phyloP scores from a whole-genome alignment of 2,113 vertebrate species.

The Lycaon pictus region DNA sequence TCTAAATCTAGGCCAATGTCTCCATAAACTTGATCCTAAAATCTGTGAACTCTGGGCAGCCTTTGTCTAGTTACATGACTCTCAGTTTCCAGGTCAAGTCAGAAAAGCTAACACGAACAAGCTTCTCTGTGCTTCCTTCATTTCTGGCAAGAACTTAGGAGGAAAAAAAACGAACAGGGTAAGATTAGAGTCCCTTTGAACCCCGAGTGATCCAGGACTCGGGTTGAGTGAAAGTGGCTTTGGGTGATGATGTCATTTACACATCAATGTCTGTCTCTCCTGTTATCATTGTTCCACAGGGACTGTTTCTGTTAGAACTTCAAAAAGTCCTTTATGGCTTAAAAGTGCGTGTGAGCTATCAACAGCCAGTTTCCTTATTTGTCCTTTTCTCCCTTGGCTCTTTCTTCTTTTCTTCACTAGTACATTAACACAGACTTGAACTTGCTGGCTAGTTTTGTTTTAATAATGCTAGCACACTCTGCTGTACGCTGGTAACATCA shows the following conservation, averaged over 20 bases:
- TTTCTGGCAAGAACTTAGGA: constrained; percentile 66
- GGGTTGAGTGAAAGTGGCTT: constrained; percentile 54
- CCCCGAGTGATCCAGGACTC: constrained; percentile 27
- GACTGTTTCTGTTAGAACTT: constrained; percentile 69
- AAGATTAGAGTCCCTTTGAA: constrained; percentile 82
- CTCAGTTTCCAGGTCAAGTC: constrained; percentile 72
- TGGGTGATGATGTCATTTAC: constrained; percentile 74
- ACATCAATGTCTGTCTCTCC: constrained; percentile 72
- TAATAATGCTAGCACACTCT: constrained; percentile 73
- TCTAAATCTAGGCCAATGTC: constrained; percentile 58
- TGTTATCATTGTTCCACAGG: constrained; percentile 72
- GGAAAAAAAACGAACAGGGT: constrained; percentile 43
- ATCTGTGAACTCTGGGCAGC: constrained; percentile 62
- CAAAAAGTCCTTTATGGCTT: constrained; percentile 68
- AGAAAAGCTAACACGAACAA: constrained; percentile 69
- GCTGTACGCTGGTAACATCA: constrained; percentile 58
- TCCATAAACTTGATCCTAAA: constrained; percentile 60
- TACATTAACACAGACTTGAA: constrained; percentile 1
- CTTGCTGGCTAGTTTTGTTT: background rate
- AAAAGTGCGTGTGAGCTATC: constrained; percentile 53
- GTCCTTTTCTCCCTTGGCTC: constrained; percentile 58
- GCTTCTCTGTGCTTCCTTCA: constrained; percentile 71
- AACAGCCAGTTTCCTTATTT: constrained; percentile 70
- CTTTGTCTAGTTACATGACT: constrained; percentile 60
- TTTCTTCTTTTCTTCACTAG: constrained; percentile 35